Conservation (phyloP, 2,888 invertebrate genomes). For the Nomada goodeniana region DNA sequence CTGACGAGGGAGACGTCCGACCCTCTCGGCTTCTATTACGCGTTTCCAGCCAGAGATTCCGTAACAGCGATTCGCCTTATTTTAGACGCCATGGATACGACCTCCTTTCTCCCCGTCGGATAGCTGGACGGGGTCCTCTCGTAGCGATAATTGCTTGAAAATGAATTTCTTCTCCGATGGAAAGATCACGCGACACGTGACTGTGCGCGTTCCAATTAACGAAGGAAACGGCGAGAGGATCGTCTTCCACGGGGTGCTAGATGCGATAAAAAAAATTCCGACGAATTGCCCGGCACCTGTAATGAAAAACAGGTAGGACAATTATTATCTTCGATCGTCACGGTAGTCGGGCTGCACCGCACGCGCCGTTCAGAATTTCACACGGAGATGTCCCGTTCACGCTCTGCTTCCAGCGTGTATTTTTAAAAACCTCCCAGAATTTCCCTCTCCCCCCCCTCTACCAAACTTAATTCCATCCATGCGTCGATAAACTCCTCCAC, state of each 20-base stretch:
- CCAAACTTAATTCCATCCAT: conserved; percentile 31
- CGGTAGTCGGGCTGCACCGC: background rate
- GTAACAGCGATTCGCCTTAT: conserved; percentile 61
- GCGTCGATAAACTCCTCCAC: conserved; percentile 18
- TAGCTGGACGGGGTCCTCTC: background rate
- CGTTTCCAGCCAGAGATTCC: conserved; percentile 53
- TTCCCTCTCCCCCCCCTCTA: conserved; percentile 1
- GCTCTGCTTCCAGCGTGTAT: conserved; percentile 37
- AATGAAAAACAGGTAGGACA: background rate
- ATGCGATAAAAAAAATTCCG: no score
- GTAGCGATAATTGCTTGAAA: conserved; percentile 49
- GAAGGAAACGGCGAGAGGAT: no score
- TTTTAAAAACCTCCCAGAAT: conserved; percentile 44
- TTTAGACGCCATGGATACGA: conserved; percentile 53
- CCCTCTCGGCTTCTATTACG: conserved; percentile 68
- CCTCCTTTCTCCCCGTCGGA: background rate
- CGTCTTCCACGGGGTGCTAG: no score
- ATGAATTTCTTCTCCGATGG: conserved; percentile 30
- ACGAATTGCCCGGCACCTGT: no score
- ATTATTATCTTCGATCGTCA: no score
- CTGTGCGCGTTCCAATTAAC: no score
- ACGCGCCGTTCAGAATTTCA: conserved; percentile 17
- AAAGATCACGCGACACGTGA: no score
- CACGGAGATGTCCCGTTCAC: conserved; percentile 8
- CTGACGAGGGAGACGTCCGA: conserved; percentile 67